Conservation (phyloP, 2,113 vertebrate genomes). For the Macquaria australasica region DNA sequence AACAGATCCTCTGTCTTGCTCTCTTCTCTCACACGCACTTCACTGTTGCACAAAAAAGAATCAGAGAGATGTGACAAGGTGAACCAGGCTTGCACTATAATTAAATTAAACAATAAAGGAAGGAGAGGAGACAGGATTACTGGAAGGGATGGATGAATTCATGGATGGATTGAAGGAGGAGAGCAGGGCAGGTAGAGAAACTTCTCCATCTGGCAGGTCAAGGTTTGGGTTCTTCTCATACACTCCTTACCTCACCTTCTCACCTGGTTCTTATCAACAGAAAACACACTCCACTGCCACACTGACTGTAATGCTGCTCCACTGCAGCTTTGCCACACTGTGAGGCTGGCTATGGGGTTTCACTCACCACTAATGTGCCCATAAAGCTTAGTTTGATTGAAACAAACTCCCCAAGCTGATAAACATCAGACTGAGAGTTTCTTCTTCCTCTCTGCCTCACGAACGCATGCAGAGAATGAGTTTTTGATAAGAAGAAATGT, state of each 20-base stretch:
- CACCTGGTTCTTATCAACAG: conserved; percentile 59
- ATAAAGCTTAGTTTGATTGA: conserved; percentile 53
- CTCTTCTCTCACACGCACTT: conserved; percentile 1
- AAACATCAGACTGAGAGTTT: conserved; percentile 7
- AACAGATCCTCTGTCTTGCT: conserved; percentile 47
- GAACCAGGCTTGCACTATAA: conserved; percentile 1
- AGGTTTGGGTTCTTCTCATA: conserved; percentile 21
- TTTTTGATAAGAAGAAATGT: not conserved
- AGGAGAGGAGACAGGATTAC: not conserved
- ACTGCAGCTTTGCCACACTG: not conserved
- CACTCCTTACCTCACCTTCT: conserved; percentile 29
- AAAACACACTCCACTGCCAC: conserved; percentile 21
- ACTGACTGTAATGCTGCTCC: conserved; percentile 7
- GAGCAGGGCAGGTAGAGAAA: conserved; percentile 33
- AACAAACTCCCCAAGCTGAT: conserved; percentile 32
- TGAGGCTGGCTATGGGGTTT: not conserved
- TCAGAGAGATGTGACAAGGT: conserved; percentile 1
- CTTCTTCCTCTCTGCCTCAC: not conserved
- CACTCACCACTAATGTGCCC: conserved; percentile 18
- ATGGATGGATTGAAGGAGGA: not conserved
- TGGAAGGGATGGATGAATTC: not conserved
- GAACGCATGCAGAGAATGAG: not conserved
- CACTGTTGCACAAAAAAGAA: not conserved
- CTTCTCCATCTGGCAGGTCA: conserved; percentile 64
- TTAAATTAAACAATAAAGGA: conserved; percentile 22